Percentiles rank a stretch among this genome's conserved stretches.
Conservation (phyloP, 1,140 invertebrate species). For the Eumeta japonica region DNA sequence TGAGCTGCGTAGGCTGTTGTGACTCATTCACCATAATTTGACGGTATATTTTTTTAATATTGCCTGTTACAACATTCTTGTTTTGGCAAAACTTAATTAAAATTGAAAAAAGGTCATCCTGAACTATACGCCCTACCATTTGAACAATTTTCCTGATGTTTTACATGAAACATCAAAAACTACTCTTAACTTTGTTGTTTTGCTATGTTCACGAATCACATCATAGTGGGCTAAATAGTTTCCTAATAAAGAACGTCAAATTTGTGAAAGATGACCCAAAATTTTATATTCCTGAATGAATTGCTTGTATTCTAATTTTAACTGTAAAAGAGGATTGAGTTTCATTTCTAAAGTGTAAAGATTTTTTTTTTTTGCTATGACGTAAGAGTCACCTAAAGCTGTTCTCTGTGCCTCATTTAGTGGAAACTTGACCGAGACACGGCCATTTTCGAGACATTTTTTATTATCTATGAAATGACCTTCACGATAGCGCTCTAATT, state of each 20-base stretch:
- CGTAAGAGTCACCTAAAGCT: too few relatives aligned
- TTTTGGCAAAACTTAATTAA: slow-evolving; percentile 18
- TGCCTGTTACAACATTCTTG: slow-evolving; percentile 10
- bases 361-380: too few relatives aligned
- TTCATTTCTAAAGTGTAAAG: not conserved
- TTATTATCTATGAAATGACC: too few relatives aligned
- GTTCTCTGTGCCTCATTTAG: too few relatives aligned
- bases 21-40: slow-evolving; percentile 13
- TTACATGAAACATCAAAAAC: slow-evolving; percentile 29
- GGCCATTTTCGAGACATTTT: too few relatives aligned
- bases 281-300: slow-evolving; percentile 5
- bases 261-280: slow-evolving; percentile 3
- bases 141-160: slow-evolving; percentile 20
- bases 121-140: slow-evolving; percentile 21
- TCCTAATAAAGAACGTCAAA: not conserved
- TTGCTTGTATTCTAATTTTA: too few relatives aligned
- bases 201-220: slow-evolving; percentile 18
- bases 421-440: too few relatives aligned
- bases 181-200: slow-evolving; percentile 24
- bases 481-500: too few relatives aligned
- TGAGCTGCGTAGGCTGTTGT: slow-evolving; percentile 23
- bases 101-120: slow-evolving; percentile 18
- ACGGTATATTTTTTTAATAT: too few relatives aligned
- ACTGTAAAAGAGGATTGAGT: not conserved
- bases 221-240: slow-evolving; percentile 37